Evolutionary conservation across 2,797 vertebrate genomes (phyloP), one percentile per base, ranked within the genome.

Genomic region (Danionella dracula): DNA sequence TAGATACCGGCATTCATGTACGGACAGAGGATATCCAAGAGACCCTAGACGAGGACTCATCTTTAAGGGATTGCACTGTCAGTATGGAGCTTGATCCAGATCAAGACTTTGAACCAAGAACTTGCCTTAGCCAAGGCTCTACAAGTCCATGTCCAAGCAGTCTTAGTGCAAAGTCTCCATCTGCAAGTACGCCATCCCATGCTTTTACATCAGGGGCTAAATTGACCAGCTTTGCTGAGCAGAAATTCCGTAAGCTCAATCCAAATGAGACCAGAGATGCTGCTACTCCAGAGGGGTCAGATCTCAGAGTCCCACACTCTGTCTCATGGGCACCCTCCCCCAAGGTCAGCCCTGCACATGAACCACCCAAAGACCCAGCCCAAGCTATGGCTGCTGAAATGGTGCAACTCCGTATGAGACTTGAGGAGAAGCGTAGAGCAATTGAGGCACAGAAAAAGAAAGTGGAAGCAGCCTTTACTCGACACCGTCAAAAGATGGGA

Each of bases 371-470:
- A 64, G 95, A 99, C 74, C 93, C 93, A 0, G 93, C 94, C 1
- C 96, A 99, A 72, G 88, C 93, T 70, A 89, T 99, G 88, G 96
- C 96, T 20, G 95, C 93, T 0, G 97, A 99, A 85, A 95, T 99
- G 93, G 93, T 96, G 0, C 91, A 98, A 56, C 87, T 99, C 44
- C 90, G 92, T 74, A 97, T 99, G 93, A 92, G 94, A 35, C 83
- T 99, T 9, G 97, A 99, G 76, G 96, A 99, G 77, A 99, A 99
- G 77, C 90, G 97, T 3, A 87, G 95, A 71, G 96, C 97, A 4
- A 99, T 99, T 12, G 97, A 99, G 82, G 95, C 97, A 7, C 96
- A 99, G 83, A 99, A 99, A 77, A 97, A 93, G 84, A 98, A 98
- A 78, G 93, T 99, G 66, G 97, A 99, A 76, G 96, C 96, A 0